Conservation (phyloP, 2,797 vertebrate genomes). For the Triplophysa bombifrons region DNA sequence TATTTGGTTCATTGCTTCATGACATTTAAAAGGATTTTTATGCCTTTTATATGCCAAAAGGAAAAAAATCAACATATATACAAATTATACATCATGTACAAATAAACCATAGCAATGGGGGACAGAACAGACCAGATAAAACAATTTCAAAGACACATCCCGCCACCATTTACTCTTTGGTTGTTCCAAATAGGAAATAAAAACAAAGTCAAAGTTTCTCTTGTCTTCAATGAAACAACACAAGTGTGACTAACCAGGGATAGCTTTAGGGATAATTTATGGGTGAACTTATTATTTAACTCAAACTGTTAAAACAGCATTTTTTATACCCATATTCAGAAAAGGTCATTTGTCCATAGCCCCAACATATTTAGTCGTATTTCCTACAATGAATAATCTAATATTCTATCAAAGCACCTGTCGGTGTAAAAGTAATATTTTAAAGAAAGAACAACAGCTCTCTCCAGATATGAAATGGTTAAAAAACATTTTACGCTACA, state of each 20-base stretch:
- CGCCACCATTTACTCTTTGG: neutral
- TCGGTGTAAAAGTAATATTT: neutral
- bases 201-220: neutral
- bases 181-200: neutral
- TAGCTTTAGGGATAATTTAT: neutral
- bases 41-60: neutral
- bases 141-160: neutral
- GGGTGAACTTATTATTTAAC: neutral
- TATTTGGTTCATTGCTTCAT: conserved; percentile 25
- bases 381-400: neutral
- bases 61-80: conserved; percentile 37
- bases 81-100: conserved; percentile 51
- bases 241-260: neutral
- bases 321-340: neutral
- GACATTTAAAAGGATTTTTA: conserved; percentile 23
- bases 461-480: conserved; percentile 15
- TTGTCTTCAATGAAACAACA: neutral
- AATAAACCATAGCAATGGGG: conserved; percentile 15
- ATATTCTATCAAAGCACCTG: conserved; percentile 5
- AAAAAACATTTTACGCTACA: neutral
- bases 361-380: neutral
- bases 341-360: neutral
- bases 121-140: conserved; percentile 3
- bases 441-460: neutral
- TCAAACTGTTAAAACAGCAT: neutral